phyloP scores from a whole-genome alignment of 2,888 invertebrate genomes.

The Hyposoter didymator region DNA sequence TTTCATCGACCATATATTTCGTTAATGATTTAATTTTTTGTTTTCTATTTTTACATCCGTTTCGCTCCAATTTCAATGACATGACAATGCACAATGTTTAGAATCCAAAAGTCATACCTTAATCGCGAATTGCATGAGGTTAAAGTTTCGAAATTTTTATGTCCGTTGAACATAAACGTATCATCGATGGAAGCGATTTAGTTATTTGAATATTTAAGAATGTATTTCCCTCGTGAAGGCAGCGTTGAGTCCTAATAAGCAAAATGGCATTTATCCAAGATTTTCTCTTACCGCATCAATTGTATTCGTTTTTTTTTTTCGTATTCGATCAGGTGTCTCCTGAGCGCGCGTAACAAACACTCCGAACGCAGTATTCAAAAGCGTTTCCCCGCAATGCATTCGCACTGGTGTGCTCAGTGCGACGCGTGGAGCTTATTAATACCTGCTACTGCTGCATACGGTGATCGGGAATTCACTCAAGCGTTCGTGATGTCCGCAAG shows the following conservation, averaged over 20 bases:
- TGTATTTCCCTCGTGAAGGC: neutral
- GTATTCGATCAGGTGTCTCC: slow-evolving; percentile 7
- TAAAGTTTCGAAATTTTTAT: neutral
- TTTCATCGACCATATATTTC: neutral
- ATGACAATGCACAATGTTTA: neutral
- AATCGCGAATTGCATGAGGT: neutral
- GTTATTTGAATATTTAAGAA: neutral
- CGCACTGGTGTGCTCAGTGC: slow-evolving; percentile 47
- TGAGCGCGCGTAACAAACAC: slow-evolving; percentile 44
- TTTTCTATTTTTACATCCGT: neutral
- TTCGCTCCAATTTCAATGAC: neutral
- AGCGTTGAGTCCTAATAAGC: neutral
- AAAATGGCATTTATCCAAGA: slow-evolving; percentile 18
- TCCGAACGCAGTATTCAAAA: slow-evolving; percentile 24
- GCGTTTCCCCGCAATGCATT: slow-evolving; percentile 51
- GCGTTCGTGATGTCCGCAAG: slow-evolving; percentile 60
- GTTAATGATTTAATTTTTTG: neutral
- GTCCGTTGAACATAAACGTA: neutral
- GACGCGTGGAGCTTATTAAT: slow-evolving; percentile 66
- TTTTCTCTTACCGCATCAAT: slow-evolving; percentile 15
- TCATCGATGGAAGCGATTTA: neutral
- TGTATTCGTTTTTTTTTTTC: slow-evolving; percentile 12
- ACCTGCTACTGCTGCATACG: slow-evolving; percentile 60
- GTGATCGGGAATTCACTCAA: slow-evolving; percentile 59
- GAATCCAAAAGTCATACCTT: neutral